Percentiles rank a stretch among this genome's conserved stretches.
Conservation (phyloP, 2,113 vertebrate species). For the Erythrocercus mccallii region DNA sequence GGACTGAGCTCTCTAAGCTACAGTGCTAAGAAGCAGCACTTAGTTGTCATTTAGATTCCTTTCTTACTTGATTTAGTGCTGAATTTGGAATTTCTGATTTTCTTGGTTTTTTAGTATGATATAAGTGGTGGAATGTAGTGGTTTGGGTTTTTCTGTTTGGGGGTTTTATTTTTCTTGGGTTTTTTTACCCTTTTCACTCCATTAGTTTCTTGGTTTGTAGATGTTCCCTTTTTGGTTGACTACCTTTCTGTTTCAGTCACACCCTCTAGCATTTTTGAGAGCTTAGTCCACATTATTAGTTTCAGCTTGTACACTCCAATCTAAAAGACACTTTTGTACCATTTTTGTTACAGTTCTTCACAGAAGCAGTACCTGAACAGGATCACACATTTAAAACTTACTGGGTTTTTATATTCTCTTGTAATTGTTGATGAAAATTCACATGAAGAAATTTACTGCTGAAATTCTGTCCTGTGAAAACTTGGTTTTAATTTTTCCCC, state of each 20-base stretch:
- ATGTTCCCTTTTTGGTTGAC: background rate
- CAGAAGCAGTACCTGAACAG: background rate
- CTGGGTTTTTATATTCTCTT: rapidly evolving
- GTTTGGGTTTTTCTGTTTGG: background rate
- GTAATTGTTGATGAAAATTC: background rate
- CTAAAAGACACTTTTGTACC: background rate
- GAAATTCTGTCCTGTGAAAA: background rate
- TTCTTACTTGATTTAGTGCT: background rate
- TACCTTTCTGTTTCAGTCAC: background rate
- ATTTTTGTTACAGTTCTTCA: background rate
- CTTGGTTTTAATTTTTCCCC: background rate
- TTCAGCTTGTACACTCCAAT: background rate
- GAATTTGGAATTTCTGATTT: background rate
- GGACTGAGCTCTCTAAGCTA: background rate
- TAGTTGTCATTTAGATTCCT: background rate
- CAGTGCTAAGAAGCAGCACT: background rate
- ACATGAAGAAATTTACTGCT: background rate
- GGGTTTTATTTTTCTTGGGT: background rate
- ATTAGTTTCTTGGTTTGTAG: background rate
- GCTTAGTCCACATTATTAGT: background rate
- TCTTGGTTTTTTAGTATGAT: background rate
- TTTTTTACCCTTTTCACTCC: background rate
- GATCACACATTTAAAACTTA: background rate
- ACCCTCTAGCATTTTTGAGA: background rate
- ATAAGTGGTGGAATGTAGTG: background rate